Evolutionary conservation across 2,888 invertebrate genomes (phyloP).

Genomic region (Aporophyla nigra): DNA sequence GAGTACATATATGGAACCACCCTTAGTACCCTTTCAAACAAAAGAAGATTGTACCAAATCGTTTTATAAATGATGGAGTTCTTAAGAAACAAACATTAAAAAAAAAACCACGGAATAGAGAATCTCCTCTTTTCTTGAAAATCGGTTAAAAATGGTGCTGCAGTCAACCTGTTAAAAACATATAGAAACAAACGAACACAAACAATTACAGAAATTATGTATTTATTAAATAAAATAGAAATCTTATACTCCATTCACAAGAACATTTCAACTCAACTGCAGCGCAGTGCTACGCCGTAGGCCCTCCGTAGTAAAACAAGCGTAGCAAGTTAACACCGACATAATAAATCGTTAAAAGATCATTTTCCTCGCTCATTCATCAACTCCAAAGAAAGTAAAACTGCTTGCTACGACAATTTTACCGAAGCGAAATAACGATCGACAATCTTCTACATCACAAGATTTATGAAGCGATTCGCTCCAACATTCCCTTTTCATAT

Average conservation of each 20-base stretch:
- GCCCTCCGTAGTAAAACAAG: slow-evolving; percentile 19
- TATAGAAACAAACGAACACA: neutral
- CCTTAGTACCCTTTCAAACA: too few species aligned
- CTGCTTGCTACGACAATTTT: slow-evolving; percentile 73
- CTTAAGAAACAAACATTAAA: too few species aligned
- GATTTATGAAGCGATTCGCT: slow-evolving; percentile 86
- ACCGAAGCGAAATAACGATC: slow-evolving; percentile 78
- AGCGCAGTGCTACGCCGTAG: slow-evolving; percentile 45
- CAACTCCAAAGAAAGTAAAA: slow-evolving; percentile 67
- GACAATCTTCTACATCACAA: slow-evolving; percentile 77
- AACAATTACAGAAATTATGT: neutral
- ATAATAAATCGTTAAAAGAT: slow-evolving; percentile 40
- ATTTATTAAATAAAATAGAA: neutral
- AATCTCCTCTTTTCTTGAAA: too few species aligned
- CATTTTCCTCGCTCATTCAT: slow-evolving; percentile 52
- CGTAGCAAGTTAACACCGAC: slow-evolving; percentile 36
- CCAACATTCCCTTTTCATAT: slow-evolving; percentile 86
- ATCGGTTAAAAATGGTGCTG: too few species aligned
- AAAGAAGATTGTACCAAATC: too few species aligned
- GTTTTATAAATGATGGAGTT: too few species aligned
- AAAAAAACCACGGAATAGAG: too few species aligned
- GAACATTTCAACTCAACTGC: slow-evolving; percentile 5
- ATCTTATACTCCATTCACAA: neutral
- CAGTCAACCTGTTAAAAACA: neutral
- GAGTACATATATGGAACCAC: too few species aligned